A percentile compares a stretch with the other conserved stretches of the same genome.
phyloP scores from a whole-genome alignment of 1,140 invertebrate species.

The Dreissena polymorpha region DNA sequence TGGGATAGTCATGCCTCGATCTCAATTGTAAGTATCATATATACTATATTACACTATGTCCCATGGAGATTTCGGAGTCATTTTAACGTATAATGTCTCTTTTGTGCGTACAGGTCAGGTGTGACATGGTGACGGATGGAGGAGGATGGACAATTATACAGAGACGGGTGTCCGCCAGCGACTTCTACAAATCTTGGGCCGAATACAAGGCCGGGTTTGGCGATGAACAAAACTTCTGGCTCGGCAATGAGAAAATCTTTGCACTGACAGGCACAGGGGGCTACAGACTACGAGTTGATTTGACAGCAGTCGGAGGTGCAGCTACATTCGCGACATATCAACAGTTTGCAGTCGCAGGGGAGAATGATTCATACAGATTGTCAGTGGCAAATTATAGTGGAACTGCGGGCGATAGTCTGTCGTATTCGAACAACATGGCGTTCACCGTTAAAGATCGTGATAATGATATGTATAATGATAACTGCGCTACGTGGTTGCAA shows the following conservation, averaged over 20 bases:
- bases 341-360: not conserved
- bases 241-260: conserved; percentile 24
- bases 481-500: conserved; percentile 81
- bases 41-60: too few species aligned
- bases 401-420: conserved; percentile 10
- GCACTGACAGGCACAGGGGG: not conserved
- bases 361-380: not conserved
- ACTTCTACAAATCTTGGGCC: conserved; percentile 11
- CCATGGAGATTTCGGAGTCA: too few species aligned
- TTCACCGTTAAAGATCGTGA: conserved; percentile 34
- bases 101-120: not conserved
- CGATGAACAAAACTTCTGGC: conserved; percentile 11
- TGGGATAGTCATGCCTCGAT: too few species aligned
- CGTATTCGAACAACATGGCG: conserved; percentile 4
- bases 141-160: conserved; percentile 30
- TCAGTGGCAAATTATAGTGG: not conserved
- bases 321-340: not conserved
- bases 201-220: conserved; percentile 19
- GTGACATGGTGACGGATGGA: not conserved
- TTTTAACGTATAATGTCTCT: not conserved
- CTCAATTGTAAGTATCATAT: too few species aligned
- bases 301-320: not conserved
- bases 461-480: conserved; percentile 22
- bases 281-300: not conserved
- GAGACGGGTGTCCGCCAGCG: conserved; percentile 7